A percentile compares a stretch with the other conserved stretches of the same genome.
These are phyloP conservation scores for Tapirus terrestris DNA, from an alignment of 2,113 vertebrate genomes.

Conservation along the genomic window DNA sequence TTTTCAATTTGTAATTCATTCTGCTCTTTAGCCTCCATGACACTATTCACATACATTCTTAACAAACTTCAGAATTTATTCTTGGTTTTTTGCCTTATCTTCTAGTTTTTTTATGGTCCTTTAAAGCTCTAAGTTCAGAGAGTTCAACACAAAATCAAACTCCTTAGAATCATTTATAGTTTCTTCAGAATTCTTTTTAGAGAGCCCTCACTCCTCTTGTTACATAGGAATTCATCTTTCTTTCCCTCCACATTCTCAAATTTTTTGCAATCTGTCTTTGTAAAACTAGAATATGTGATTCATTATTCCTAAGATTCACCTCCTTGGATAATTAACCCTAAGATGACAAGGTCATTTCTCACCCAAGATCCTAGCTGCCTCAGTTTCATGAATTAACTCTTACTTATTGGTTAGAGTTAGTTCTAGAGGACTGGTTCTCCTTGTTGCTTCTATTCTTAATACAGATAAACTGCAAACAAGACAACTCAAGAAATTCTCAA, in stretches of 20 bases:
- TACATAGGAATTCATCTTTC: background rate
- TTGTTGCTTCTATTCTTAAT: background rate
- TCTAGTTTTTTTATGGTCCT: background rate
- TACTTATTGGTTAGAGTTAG: background rate
- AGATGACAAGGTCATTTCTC: background rate
- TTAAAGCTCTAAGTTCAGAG: background rate
- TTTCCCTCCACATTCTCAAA: background rate
- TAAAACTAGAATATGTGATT: background rate
- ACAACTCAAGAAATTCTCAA: background rate
- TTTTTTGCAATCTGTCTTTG: background rate
- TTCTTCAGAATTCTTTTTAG: conserved; percentile 13
- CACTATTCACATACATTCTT: background rate
- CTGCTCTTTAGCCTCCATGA: background rate
- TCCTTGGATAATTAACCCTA: background rate
- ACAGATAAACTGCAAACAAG: background rate
- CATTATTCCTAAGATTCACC: background rate
- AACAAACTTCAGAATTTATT: background rate
- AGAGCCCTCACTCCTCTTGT: background rate
- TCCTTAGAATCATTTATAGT: background rate
- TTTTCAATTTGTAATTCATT: background rate
- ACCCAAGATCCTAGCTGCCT: background rate
- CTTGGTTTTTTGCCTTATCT: background rate
- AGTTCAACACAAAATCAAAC: background rate
- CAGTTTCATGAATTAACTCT: background rate
- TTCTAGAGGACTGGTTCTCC: background rate